Evolutionary conservation across 2,888 invertebrate genomes (phyloP).

Genomic region (Nomada ferruginata): DNA sequence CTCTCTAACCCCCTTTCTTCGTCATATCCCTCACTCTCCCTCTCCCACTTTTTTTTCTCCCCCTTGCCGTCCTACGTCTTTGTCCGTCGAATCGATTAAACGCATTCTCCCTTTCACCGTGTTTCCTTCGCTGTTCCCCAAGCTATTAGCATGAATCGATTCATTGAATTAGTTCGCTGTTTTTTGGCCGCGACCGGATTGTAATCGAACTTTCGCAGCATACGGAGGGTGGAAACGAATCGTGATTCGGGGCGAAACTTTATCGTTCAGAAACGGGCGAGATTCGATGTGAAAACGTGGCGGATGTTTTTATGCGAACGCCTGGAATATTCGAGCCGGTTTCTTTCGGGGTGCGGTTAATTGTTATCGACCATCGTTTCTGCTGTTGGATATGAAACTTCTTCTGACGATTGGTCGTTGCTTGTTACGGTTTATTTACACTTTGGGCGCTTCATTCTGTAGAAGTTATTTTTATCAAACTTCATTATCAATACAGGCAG

Average conservation of each 20-base stretch:
- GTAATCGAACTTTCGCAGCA: constrained; percentile 41
- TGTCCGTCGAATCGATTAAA: constrained; percentile 53
- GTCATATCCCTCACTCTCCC: background rate
- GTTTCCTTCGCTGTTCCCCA: constrained; percentile 26
- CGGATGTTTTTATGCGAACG: no score
- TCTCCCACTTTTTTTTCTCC: background rate
- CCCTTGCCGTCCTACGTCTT: background rate
- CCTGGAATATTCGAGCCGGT: background rate
- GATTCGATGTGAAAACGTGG: background rate
- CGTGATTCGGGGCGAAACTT: background rate
- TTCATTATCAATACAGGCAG: no score
- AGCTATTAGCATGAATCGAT: constrained; percentile 47
- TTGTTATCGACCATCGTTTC: background rate
- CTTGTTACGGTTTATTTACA: no score
- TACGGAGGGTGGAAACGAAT: background rate
- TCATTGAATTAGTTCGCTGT: constrained; percentile 45
- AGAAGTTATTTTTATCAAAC: no score
- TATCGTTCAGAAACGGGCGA: constrained; percentile 17
- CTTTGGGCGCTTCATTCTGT: no score
- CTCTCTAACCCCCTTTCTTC: background rate
- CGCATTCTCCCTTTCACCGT: constrained; percentile 30
- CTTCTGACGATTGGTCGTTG: no score
- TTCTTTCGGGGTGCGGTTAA: background rate
- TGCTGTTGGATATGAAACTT: no score
- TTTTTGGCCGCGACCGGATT: constrained; percentile 14